phyloP scores from a whole-genome alignment of 2,113 vertebrate genomes.

The Trachemys scripta region DNA sequence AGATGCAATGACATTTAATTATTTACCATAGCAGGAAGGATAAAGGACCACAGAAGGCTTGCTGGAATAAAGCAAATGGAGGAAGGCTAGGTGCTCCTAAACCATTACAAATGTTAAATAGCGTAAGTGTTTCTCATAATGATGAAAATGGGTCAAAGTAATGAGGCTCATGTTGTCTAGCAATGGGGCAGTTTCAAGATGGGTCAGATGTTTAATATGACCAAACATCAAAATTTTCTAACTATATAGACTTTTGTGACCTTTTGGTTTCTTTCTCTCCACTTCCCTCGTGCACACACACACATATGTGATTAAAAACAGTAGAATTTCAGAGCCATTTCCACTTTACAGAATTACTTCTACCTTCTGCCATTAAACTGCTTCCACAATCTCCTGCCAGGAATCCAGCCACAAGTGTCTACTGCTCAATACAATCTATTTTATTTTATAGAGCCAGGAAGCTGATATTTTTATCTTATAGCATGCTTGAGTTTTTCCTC shows the following conservation, averaged over 20 bases:
- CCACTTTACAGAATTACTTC: fast-evolving
- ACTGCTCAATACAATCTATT: neutral
- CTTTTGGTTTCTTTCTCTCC: neutral
- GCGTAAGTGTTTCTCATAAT: neutral
- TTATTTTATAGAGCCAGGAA: neutral
- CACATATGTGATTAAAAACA: neutral
- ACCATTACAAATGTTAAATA: neutral
- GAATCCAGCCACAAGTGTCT: neutral
- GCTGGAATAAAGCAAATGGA: neutral
- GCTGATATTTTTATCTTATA: neutral
- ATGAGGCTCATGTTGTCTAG: neutral
- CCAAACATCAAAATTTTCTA: neutral
- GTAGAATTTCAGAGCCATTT: neutral
- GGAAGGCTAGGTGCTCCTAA: neutral
- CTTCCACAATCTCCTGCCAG: neutral
- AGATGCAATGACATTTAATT: neutral
- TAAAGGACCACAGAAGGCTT: neutral
- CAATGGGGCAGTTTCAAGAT: neutral
- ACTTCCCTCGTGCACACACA: neutral
- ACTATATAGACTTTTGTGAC: too few relatives aligned
- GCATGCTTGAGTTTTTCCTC: neutral
- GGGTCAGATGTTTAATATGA: neutral
- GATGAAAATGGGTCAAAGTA: neutral
- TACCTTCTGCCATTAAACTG: neutral
- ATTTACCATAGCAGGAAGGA: neutral